A percentile compares a stretch with the other conserved stretches of the same genome.
Evolutionary conservation across 2,888 invertebrate genomes (phyloP).

Genomic region (Schrankia costaestrigalis): DNA sequence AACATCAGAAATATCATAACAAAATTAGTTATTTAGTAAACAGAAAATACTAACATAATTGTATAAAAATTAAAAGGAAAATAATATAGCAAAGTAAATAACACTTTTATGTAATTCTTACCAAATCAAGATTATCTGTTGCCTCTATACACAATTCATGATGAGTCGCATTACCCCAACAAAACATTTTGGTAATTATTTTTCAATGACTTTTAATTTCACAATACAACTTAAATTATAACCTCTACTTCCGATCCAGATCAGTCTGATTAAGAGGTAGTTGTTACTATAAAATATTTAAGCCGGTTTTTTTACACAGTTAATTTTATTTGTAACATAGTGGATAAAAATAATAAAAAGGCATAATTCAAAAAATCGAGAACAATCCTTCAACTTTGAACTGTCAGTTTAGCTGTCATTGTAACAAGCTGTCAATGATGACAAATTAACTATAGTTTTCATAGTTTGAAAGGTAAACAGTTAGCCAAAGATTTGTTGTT

Average conservation of each 20-base stretch:
- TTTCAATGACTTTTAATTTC: conserved; percentile 41
- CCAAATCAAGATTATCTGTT: conserved; percentile 60
- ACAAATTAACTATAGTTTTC: no score
- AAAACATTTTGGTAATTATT: conserved; percentile 62
- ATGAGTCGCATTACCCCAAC: conserved; percentile 77
- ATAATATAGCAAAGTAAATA: not conserved
- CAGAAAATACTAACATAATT: no score
- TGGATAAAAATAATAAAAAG: conserved; percentile 46
- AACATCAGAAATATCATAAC: no score
- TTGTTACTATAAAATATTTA: conserved; percentile 19
- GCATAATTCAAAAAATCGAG: conserved; percentile 60
- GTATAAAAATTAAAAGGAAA: no score
- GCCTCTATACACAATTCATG: conserved; percentile 72
- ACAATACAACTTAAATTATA: conserved; percentile 38
- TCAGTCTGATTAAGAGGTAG: conserved; percentile 46
- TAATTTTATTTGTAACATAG: conserved; percentile 46
- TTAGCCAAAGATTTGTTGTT: no score
- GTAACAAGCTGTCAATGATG: no score
- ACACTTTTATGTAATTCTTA: conserved; percentile 42
- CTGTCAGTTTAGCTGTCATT: no score
- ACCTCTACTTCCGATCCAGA: conserved; percentile 46
- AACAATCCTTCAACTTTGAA: conserved; percentile 56
- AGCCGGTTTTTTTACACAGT: conserved; percentile 31
- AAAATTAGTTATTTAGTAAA: no score
- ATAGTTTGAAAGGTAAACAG: no score